Percentiles rank a stretch among this genome's conserved stretches.
These are phyloP conservation scores for Oxyteleia sp. DNA, from an alignment of 2,888 invertebrate genomes.

Conservation along the genomic window DNA sequence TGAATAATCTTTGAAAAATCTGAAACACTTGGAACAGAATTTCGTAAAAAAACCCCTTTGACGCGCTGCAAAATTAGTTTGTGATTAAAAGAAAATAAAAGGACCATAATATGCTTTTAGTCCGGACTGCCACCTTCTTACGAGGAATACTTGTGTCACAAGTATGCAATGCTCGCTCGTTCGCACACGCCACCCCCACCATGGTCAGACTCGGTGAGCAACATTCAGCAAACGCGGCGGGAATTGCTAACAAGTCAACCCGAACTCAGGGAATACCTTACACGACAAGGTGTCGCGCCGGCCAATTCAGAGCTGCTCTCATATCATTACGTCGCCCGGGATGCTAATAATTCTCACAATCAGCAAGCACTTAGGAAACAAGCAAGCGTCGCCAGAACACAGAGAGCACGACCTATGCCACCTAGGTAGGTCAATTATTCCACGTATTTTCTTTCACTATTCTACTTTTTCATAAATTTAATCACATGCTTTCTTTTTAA, in stretches of 20 bases:
- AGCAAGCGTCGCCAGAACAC: constrained; percentile 76
- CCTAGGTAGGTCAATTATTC: constrained; percentile 81
- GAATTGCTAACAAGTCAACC: constrained; percentile 82
- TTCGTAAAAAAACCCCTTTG: too few relatives aligned
- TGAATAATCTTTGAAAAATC: too few relatives aligned
- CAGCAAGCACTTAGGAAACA: constrained; percentile 82
- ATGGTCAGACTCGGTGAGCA: constrained; percentile 83
- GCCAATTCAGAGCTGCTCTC: constrained; percentile 75
- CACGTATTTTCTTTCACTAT: too few relatives aligned
- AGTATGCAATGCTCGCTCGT: constrained; percentile 83
- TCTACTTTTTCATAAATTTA: too few relatives aligned
- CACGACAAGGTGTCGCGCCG: constrained; percentile 79
- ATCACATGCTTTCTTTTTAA: too few relatives aligned
- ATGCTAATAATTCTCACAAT: constrained; percentile 78
- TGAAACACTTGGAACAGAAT: too few relatives aligned
- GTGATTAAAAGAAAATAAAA: constrained; percentile 7
- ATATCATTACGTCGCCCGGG: constrained; percentile 78
- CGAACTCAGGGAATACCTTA: constrained; percentile 83
- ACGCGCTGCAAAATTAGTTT: not conserved
- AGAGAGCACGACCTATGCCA: constrained; percentile 83
- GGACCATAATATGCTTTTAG: constrained; percentile 75
- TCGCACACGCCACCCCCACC: constrained; percentile 86
- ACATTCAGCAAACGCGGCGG: constrained; percentile 80
- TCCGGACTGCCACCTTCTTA: constrained; percentile 86
- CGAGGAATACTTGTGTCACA: constrained; percentile 85